A percentile compares a stretch with the other conserved stretches of the same genome.
Conservation (phyloP, 2,888 invertebrate genomes). For the Sympetrum striolatum region DNA sequence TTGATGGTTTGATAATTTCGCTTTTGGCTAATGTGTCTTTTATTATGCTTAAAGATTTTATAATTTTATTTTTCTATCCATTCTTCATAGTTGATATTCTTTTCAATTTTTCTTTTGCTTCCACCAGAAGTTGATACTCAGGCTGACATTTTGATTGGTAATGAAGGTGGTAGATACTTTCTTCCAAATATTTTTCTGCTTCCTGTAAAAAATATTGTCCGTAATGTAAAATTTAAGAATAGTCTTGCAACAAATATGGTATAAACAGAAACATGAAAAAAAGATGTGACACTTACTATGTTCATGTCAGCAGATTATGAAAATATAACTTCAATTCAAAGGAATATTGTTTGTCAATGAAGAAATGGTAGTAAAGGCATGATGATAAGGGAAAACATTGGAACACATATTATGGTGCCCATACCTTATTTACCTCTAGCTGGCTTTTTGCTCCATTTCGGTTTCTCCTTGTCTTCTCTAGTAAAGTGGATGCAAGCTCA, state of each 20-base stretch:
- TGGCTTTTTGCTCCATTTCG: background rate
- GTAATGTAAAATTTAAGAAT: too few species aligned
- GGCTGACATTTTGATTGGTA: conserved; percentile 51
- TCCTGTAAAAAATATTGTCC: conserved; percentile 48
- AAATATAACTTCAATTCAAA: too few species aligned
- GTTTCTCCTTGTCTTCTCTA: conserved; percentile 46
- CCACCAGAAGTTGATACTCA: conserved; percentile 48
- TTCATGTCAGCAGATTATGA: too few species aligned
- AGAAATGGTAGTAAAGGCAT: too few species aligned
- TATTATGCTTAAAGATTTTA: background rate
- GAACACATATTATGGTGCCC: too few species aligned
- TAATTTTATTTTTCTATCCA: background rate
- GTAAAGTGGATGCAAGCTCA: conserved; percentile 51
- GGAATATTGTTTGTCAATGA: too few species aligned
- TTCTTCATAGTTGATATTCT: background rate
- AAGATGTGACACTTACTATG: too few species aligned
- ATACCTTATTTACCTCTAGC: background rate
- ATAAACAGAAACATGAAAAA: too few species aligned
- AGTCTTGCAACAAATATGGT: too few species aligned
- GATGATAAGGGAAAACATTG: too few species aligned
- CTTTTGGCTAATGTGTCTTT: background rate
- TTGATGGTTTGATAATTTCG: too few species aligned
- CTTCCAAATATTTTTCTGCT: conserved; percentile 47
- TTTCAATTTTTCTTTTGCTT: background rate
- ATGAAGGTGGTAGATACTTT: conserved; percentile 49